These are phyloP conservation scores for Xiphorhynchus erythropygius DNA, from an alignment of 2,797 vertebrate species.

Conservation along the genomic window DNA sequence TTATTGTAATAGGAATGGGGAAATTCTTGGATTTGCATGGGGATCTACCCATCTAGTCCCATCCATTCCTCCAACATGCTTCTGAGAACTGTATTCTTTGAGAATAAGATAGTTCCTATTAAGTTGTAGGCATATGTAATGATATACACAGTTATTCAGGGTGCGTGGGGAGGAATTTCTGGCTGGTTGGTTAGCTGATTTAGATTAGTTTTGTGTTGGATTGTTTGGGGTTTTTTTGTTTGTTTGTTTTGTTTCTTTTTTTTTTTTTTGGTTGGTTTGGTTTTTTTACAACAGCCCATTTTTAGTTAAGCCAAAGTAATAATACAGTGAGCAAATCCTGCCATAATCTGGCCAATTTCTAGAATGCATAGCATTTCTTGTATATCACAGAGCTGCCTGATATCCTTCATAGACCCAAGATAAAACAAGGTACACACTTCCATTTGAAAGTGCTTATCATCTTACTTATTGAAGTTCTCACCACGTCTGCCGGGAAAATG, in stretches of 20 bases:
- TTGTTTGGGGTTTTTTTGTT: neutral
- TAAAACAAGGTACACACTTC: neutral
- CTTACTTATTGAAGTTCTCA: neutral
- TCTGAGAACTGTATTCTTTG: neutral
- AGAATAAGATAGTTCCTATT: neutral
- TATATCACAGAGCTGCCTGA: neutral
- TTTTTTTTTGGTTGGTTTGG: too few relatives aligned
- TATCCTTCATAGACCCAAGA: neutral
- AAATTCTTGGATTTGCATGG: neutral
- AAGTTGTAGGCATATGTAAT: neutral
- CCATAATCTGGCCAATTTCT: neutral
- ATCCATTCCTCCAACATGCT: neutral
- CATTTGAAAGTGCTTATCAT: neutral
- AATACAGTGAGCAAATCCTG: neutral
- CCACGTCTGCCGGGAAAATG: neutral
- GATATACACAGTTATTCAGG: neutral
- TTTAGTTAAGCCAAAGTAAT: neutral
- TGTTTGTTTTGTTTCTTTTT: too few relatives aligned
- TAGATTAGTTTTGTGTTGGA: neutral
- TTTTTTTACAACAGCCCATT: neutral
- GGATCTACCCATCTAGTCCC: neutral
- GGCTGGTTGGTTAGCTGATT: neutral
- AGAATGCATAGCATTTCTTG: neutral
- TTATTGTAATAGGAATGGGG: neutral
- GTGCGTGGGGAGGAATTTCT: rapidly evolving